These are phyloP conservation scores for Mola mola DNA, from an alignment of 2,113 vertebrate species.

Conservation along the genomic window DNA sequence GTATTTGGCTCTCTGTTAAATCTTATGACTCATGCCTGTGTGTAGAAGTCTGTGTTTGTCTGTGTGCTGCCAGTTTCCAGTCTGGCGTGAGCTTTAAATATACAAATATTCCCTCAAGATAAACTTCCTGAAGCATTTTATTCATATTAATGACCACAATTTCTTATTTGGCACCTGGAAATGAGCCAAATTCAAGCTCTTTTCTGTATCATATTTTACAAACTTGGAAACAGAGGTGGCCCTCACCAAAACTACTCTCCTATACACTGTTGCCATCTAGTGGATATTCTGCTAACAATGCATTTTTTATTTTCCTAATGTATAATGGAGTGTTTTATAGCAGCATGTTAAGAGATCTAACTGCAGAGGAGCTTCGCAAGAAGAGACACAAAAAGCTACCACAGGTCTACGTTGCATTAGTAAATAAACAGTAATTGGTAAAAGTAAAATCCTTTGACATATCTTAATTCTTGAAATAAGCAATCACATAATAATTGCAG, in stretches of 20 bases:
- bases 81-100: slow-evolving; percentile 44
- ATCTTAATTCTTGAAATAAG: not conserved
- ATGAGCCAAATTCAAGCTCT: slow-evolving; percentile 22
- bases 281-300: slow-evolving; percentile 39
- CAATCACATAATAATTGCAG: not conserved
- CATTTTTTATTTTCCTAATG: too few species aligned
- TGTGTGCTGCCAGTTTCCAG: slow-evolving; percentile 17
- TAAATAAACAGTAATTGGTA: too few species aligned
- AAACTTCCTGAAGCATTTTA: slow-evolving; percentile 38
- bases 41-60: slow-evolving; percentile 4
- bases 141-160: slow-evolving; percentile 37
- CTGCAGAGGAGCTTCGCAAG: slow-evolving; percentile 1
- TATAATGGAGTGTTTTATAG: too few species aligned
- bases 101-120: slow-evolving; percentile 18
- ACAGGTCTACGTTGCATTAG: too few species aligned
- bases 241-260: not conserved
- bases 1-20: too few species aligned
- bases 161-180: slow-evolving; percentile 37
- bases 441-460: not conserved
- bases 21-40: slow-evolving; percentile 19
- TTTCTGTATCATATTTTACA: slow-evolving; percentile 14
- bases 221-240: not conserved
- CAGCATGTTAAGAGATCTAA: not conserved
- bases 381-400: too few species aligned
- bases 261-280: slow-evolving; percentile 69